Evolutionary conservation across 2,888 invertebrate species (phyloP), one percentile per base, ranked within the genome.

Genomic region (Ecliptopera silaceata): DNA sequence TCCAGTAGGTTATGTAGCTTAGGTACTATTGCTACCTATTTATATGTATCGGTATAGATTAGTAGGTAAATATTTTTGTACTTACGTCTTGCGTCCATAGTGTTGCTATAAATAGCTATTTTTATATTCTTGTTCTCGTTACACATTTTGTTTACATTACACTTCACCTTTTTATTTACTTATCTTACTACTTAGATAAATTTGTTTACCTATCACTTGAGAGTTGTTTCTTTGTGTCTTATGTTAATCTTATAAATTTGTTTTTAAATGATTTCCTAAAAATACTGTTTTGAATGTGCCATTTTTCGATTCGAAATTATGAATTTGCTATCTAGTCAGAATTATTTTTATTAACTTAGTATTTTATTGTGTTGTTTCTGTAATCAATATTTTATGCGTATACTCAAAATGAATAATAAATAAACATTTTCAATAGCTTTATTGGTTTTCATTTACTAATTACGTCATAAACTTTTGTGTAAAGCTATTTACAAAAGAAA

Each of bases 401-500:
- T 57, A 66, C 55, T 50, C 45, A 58, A 61, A 49, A 50, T 56
- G 32, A 47, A 51, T 44, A 49, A 20, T 53, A 42, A n/a, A 57
- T 58, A 53, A 57, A 56, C 31, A 46, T 39, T 61, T 56, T 32
- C 34, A 45, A 39, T 18, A 49, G 13, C 17, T 58, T 52, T 51
- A 49, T 46, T 48, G 22, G 38, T 54, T 60, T 58, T 61, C 31
- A 56, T 66, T 55, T 58, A 51, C 51, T 57, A 55, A 41, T 54
- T 51, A 48, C 38, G 39, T 48, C 31, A 29, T 48, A 29, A 36
- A 31, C 29, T n/a, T 41, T 47, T 31, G 36, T 72, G 71, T 75
- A 78, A 80, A 83, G 65, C 76, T 85, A 88, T 89, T 84, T 88
- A 88, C 88, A 90, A 86, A 83, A 80, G 55, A 80, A 81, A 80